Evolutionary conservation across 2,888 invertebrate species (phyloP).

Genomic region (Agrotis exclamationis): DNA sequence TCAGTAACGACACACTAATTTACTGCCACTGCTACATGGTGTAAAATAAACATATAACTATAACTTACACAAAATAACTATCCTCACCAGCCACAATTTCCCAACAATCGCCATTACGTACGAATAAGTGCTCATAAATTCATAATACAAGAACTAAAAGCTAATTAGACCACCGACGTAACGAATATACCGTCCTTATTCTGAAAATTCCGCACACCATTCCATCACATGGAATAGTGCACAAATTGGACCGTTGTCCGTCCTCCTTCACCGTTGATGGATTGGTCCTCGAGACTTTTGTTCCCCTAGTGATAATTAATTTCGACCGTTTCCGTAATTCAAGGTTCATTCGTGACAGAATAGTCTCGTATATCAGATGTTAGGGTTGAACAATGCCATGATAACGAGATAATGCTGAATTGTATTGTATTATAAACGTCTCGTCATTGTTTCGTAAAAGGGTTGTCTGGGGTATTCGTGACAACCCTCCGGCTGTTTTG

Average conservation of each 20-base stretch:
- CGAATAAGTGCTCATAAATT: constrained; percentile 5
- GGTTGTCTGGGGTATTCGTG: constrained; percentile 53
- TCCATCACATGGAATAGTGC: constrained; percentile 60
- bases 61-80: neutral
- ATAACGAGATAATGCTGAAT: constrained; percentile 64
- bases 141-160: neutral
- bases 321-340: constrained; percentile 70
- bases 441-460: constrained; percentile 62
- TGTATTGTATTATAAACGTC: constrained; percentile 63
- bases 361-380: constrained; percentile 65
- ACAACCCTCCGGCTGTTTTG: constrained; percentile 33
- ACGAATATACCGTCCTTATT: constrained; percentile 33
- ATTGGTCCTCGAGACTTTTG: constrained; percentile 80
- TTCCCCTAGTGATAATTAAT: constrained; percentile 80
- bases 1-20: too few relatives aligned
- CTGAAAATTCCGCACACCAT: constrained; percentile 51
- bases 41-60: neutral
- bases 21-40: neutral
- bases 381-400: constrained; percentile 64
- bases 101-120: neutral
- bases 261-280: constrained; percentile 78
- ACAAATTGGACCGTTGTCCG: constrained; percentile 74
- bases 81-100: neutral
- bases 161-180: constrained; percentile 9
- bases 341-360: constrained; percentile 69